These are phyloP conservation scores for Bergia sp. DNA, from an alignment of 92 coral and sea anemone species.

Conservation along the genomic window DNA sequence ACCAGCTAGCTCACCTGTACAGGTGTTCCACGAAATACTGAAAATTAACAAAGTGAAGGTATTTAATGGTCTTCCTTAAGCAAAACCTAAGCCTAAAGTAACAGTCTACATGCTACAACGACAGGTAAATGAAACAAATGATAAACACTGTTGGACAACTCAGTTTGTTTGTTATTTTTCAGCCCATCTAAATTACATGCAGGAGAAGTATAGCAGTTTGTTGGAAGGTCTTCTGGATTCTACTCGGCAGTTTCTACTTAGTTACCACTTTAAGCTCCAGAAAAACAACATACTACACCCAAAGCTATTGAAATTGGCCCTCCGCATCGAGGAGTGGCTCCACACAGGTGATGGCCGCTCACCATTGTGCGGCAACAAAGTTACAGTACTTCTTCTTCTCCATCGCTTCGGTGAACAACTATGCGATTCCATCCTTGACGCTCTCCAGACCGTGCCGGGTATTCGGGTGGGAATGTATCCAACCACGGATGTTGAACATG, in stretches of 20 bases:
- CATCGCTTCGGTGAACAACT: constrained; percentile 49
- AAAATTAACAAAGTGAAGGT: not conserved
- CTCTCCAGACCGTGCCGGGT: constrained; percentile 48
- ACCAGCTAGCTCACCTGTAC: not conserved
- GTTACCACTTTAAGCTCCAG: constrained; percentile 73
- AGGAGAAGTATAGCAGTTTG: constrained; percentile 62
- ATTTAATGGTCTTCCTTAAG: not conserved
- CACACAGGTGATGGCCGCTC: constrained; percentile 31
- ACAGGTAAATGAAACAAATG: too few species aligned
- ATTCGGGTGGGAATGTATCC: constrained; percentile 43
- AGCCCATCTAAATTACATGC: constrained; percentile 73
- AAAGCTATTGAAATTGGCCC: constrained; percentile 67
- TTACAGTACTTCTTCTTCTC: constrained; percentile 43
- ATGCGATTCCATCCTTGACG: constrained; percentile 45
- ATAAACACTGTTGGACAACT: not conserved
- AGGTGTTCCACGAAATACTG: not conserved
- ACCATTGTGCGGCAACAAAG: constrained; percentile 21
- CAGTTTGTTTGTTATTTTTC: not conserved
- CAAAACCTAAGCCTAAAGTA: not conserved
- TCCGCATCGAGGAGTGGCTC: constrained; percentile 40
- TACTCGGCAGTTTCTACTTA: constrained; percentile 65
- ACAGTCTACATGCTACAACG: not conserved
- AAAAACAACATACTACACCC: constrained; percentile 79
- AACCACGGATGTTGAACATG: constrained; percentile 18
- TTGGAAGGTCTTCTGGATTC: constrained; percentile 78